Percentiles rank a stretch among this genome's conserved stretches.
phyloP scores from a whole-genome alignment of 2,888 invertebrate genomes.

The Ferdinandea cuprea region DNA sequence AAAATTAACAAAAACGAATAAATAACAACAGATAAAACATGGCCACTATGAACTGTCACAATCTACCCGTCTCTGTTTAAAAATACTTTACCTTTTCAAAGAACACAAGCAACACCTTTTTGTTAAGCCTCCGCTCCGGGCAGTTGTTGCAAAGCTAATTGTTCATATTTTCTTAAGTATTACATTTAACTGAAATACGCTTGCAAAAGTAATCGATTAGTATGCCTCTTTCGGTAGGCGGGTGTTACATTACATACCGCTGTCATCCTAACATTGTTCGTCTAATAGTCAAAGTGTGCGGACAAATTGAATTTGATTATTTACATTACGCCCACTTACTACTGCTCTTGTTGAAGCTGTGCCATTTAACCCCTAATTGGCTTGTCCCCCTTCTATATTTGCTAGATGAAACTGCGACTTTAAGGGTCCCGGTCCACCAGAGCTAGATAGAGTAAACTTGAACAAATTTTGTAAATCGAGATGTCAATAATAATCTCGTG shows the following conservation, averaged over 20 bases:
- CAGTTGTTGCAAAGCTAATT: too few relatives aligned
- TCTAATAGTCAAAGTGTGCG: conserved; percentile 56
- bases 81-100: too few relatives aligned
- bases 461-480: conserved; percentile 62
- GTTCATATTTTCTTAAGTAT: too few relatives aligned
- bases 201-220: not conserved
- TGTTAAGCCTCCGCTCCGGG: too few relatives aligned
- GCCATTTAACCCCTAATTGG: conserved; percentile 57
- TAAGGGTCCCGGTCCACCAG: conserved; percentile 13
- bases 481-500: conserved; percentile 74
- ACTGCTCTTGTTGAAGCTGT: conserved; percentile 33
- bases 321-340: conserved; percentile 59
- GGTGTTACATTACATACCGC: conserved; percentile 5
- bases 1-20: too few relatives aligned
- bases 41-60: too few relatives aligned
- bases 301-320: conserved; percentile 66
- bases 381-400: conserved; percentile 2
- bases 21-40: too few relatives aligned
- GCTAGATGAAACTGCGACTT: not conserved
- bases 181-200: not conserved
- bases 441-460: conserved; percentile 2
- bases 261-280: conserved; percentile 14
- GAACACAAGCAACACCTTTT: too few relatives aligned
- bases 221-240: not conserved
- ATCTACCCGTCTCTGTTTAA: too few relatives aligned